Evolutionary conservation across 1,140 invertebrate genomes (phyloP), one percentile per base, ranked within the genome.

Genomic region (Metaphire vulgaris): DNA sequence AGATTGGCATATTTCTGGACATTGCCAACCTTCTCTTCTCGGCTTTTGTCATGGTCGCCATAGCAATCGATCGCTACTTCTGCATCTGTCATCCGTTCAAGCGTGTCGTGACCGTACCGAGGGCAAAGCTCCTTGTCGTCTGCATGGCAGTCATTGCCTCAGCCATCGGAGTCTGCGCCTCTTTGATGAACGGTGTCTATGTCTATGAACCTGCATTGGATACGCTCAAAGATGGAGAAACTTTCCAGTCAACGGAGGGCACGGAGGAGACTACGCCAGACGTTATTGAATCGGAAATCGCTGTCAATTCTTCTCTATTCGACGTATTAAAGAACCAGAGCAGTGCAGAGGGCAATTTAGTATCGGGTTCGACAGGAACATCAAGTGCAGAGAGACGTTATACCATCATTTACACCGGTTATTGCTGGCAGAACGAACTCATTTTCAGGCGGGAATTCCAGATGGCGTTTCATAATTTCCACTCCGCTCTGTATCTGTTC

Each of bases 31-130:
- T 86, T 6, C 84, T 83, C 0, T 80, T 84, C 33, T 84, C 84
- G 15, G 81, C 83, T 1, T 82, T 85, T 68, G 81, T 86, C 30
- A 86, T 86, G 84, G 82, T 84, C 28, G 83, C 82, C 32, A 85
- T 86, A 32, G 84, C 84, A 33, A 79, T 84, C 34, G 85, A 86
- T 76, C 77, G 85, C 29, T 86, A 84, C 74, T 81, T 86, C 71
- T 86, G 84, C 68, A 85, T 86, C 74, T 86, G 85, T 70, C 83
- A 83, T 76, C 83, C 84, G 6, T 83, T 83, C 68, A 76, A 80
- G 1, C 82, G 83, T 69, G 77, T 81, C 14, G 81, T 86, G 68
- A 85, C 83, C 21, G 79, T 80, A 1, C 69, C 74, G 72, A 69
- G 82, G 34, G 83, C 85, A 1, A 83, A 83, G 66, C 67, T 83